Percentiles rank a stretch among this genome's conserved stretches.
phyloP scores from a whole-genome alignment of 2,113 vertebrate species.

The Antigone vipio region DNA sequence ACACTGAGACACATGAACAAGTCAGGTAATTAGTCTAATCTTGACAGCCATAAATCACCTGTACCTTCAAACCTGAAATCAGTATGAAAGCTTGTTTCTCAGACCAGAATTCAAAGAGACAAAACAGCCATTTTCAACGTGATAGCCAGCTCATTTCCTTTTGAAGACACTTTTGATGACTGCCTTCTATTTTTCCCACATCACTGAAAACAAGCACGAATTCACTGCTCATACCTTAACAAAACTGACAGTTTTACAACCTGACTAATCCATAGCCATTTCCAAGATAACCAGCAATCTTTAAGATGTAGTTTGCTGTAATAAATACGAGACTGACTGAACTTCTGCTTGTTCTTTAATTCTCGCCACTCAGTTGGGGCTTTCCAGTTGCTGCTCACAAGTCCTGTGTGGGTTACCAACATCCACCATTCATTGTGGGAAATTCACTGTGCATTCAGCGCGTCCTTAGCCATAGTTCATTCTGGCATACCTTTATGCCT shows the following conservation, averaged over 20 bases:
- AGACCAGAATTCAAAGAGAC: not conserved
- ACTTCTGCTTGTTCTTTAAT: not conserved
- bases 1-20: not conserved
- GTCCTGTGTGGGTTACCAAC: not conserved
- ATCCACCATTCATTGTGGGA: not conserved
- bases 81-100: not conserved
- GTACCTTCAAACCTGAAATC: conserved; percentile 18
- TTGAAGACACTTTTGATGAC: not conserved
- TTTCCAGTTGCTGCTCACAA: not conserved
- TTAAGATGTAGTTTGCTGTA: not conserved
- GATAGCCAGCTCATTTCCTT: not conserved
- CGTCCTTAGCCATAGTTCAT: not conserved
- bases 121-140: not conserved
- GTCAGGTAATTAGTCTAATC: conserved; percentile 5
- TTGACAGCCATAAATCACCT: not conserved
- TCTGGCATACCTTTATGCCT: not conserved
- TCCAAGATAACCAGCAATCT: not conserved
- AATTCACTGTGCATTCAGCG: not conserved
- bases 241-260: conserved; percentile 2
- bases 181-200: not conserved
- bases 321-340: not conserved
- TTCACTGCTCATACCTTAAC: not conserved
- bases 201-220: not conserved
- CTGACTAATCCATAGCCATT: not conserved
- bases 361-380: not conserved